Evolutionary conservation across 2,888 invertebrate species (phyloP), one percentile per base, ranked within the genome.

Genomic region (Ramazzottius varieornatus): DNA sequence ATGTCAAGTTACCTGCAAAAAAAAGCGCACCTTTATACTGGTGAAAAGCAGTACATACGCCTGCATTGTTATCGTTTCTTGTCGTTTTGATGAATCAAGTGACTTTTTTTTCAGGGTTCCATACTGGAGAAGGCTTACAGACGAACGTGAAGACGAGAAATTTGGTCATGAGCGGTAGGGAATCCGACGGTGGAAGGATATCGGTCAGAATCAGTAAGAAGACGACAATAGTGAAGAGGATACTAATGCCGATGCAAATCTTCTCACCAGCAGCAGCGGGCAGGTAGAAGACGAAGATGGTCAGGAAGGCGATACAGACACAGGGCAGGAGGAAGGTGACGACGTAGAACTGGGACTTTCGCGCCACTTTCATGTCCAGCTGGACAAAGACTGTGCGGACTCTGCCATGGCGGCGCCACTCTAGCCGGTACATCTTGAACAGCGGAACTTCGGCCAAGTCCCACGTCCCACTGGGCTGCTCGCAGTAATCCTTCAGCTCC

Each of bases 401-500:
- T 29, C 4, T 13, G 29, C 54, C 29, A 8, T 54, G 16, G 20
- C 20, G 13, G 54, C 24, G 29, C 20, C 29, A 54, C 4, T 54
- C 29, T 24, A 54, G 8, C 16, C 54, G 54, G 29, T 54, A 54
- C 20, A 13, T 4, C 4, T 4, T 16, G 4, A 4, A 16, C n/a
- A 54, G 13, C 16, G 54, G 54, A 4, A 54, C 54, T 54, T 54
- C 54, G 16, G 54, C 54, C 13, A 54, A 13, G 29, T 54, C 54
- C 54, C 54, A 54, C 16, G 54, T n/a, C 4, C 54, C 54, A 24
- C n/a, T 24, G 54, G 54, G 54, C 54, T 54, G 54, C 24, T 54
- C 54, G 54, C 13, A 29, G 54, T 54, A 54, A 54, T 54, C 54
- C 29, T 54, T 54, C 29, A 54, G 54, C 54, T 54, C 54, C 54